These are phyloP conservation scores for Pavo muticus DNA, from an alignment of 2,113 vertebrate genomes.

Conservation along the genomic window DNA sequence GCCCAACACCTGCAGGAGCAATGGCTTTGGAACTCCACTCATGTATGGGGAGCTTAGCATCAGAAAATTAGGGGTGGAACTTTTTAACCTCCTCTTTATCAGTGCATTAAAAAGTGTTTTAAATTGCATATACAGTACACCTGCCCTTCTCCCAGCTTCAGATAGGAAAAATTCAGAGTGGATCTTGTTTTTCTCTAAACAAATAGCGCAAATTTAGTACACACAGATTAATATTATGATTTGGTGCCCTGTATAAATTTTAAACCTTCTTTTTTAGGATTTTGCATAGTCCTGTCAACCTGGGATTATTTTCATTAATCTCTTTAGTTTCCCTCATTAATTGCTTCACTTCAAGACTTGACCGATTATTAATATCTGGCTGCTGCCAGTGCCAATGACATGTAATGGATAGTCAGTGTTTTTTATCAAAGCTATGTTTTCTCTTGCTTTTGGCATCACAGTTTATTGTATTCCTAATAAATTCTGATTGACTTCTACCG, in stretches of 20 bases:
- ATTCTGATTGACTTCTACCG: not conserved
- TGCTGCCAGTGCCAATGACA: not conserved
- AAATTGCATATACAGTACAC: not conserved
- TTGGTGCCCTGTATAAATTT: not conserved
- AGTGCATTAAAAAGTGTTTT: not conserved
- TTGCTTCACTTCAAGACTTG: not conserved
- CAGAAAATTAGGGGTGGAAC: not conserved
- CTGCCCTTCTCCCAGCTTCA: not conserved
- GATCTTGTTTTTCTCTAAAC: not conserved
- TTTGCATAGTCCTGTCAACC: not conserved
- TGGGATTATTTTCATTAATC: not conserved
- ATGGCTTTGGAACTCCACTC: not conserved
- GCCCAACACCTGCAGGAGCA: accelerated
- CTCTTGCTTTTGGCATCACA: not conserved
- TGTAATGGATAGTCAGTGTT: not conserved
- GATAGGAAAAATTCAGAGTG: not conserved
- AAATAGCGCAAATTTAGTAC: not conserved
- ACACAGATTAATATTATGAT: not conserved
- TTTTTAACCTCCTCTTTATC: not conserved
- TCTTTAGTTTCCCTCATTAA: not conserved
- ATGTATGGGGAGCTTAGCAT: not conserved
- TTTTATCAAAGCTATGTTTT: not conserved
- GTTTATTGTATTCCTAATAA: not conserved
- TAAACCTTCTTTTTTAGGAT: not conserved
- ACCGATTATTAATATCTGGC: not conserved